Evolutionary conservation across 2,113 vertebrate genomes (phyloP), one percentile per base, ranked within the genome.

Genomic region (Pteronura brasiliensis): DNA sequence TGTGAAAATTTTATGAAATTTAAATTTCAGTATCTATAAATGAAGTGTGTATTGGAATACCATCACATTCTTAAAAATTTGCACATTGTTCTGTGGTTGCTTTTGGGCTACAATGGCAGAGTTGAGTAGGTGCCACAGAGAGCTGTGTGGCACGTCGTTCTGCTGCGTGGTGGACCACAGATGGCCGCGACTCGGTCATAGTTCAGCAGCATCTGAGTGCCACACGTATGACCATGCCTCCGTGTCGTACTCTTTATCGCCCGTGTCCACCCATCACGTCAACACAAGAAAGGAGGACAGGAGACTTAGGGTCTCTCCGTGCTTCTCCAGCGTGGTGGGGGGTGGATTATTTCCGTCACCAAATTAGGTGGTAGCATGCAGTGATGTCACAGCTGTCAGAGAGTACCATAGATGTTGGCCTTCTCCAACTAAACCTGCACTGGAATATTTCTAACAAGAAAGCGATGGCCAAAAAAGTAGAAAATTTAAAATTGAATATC

Each of bases 181-280:
- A 20, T 7, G 31, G n/a, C 23, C n/a, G n/a, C 49, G 34, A 15
- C 36, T 6, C 39, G 5, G 39, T 61, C 20, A 1, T 7, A 31
- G 21, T 29, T 44, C 52, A 14, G 3, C 13, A 61, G 42, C 21
- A 6, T 55, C n/a, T 1, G 3, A 79, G 52, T 42, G 49, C 36
- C 21, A 12, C 3, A 0, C 13, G 7, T 15, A 6, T 23, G 15
- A 27, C 67, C 65, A 0, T 39, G 44, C 39, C 52, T 31, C 27
- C 14, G 6, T 72, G 55, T 63, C 1, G 0, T 36, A 44, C 8
- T 63, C 36, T 61, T 47, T 84, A 36, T 31, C 36, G 18, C 59
- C n/a, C 15, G 3, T 57, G 4, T 36, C 1, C 8, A 23, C n/a
- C 18, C 91, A 29, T 61, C 1, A 6, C 29, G 10, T 44, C 55